Base-by-base conservation (phyloP, 2,888 invertebrate genomes). In the Pheosia tremula region DNA sequence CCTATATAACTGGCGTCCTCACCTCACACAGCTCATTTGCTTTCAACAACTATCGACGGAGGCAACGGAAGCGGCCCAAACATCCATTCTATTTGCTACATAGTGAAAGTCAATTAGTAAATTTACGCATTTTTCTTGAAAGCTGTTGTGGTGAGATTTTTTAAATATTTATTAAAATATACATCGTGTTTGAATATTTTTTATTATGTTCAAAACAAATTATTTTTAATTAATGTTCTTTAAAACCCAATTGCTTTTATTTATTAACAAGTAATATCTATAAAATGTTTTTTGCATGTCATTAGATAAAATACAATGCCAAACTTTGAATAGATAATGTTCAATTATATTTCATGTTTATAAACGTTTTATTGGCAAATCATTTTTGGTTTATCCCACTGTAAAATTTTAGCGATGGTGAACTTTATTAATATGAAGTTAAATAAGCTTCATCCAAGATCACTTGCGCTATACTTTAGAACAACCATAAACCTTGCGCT, bases 21-120 rank as follows among this genome's bases (percentile, higher is more conserved):
- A 76, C 77, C 77, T 80, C 77, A 77, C 77, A 81, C 69, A 82
- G 84, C 83, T 89, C 91, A 92, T 91, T 92, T 91, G 86, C 81
- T 82, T 85, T 84, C 83, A 81, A 82, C 81, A 74, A 79, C 83
- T 83, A 82, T 79, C 85, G 76, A 72, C 83, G 69, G 76, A 68
- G 72, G 75, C 81, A 78, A 78, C 86, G 79, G 82, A 82, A 84
- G 76, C 74, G 67, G 64, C 68, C 64, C 61, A 67, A 59, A 66
- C 66, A 71, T 62, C 62, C 66, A 67, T 62, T 53, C 45, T 59
- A 62, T 66, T 57, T 62, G 38, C 61, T 59, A 60, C 59, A 58
- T 68, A 57, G 61, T 69, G 60, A 58, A 62, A 66, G 64, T 63
- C 59, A 58, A 38, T 64, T 60, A 59, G 49, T 36, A 36, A 54